Percentiles rank a stretch among this genome's conserved stretches.
phyloP scores from a whole-genome alignment of 2,797 vertebrate genomes.

The Austrolebias charrua region DNA sequence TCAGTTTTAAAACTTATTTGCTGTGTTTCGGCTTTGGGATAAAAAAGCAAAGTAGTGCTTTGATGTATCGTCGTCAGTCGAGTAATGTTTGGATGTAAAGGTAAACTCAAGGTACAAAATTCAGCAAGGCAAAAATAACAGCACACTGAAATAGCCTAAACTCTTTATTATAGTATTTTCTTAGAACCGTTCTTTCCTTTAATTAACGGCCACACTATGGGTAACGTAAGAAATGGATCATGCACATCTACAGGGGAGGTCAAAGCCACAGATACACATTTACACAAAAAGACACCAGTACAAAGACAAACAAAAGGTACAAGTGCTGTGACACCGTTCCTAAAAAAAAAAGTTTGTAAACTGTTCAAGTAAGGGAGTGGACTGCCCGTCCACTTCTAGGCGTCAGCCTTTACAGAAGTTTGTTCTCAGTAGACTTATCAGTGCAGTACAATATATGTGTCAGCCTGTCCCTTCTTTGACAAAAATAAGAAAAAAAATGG shows the following conservation, averaged over 20 bases:
- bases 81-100: not conserved
- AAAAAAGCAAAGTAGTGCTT: conserved; percentile 43
- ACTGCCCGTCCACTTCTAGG: conserved; percentile 42
- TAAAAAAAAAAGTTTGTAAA: conserved; percentile 61
- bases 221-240: conserved; percentile 48
- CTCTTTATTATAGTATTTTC: conserved; percentile 74
- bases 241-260: conserved; percentile 53
- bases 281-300: conserved; percentile 59
- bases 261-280: conserved; percentile 63
- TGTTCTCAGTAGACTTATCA: conserved; percentile 63
- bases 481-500: conserved; percentile 35
- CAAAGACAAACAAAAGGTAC: conserved; percentile 60
- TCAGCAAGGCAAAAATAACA: not conserved
- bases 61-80: conserved; percentile 58
- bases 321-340: conserved; percentile 54
- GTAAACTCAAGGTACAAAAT: not conserved
- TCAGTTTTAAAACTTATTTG: not conserved
- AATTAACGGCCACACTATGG: conserved; percentile 52
- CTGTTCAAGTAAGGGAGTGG: conserved; percentile 72
- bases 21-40: conserved; percentile 22
- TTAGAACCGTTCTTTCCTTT: conserved; percentile 41
- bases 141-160: conserved; percentile 30
- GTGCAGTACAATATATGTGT: conserved; percentile 66
- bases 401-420: conserved; percentile 56
- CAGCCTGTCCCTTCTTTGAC: conserved; percentile 64